These are phyloP conservation scores for Sesia bembeciformis DNA, from an alignment of 2,888 invertebrate genomes.

Conservation along the genomic window DNA sequence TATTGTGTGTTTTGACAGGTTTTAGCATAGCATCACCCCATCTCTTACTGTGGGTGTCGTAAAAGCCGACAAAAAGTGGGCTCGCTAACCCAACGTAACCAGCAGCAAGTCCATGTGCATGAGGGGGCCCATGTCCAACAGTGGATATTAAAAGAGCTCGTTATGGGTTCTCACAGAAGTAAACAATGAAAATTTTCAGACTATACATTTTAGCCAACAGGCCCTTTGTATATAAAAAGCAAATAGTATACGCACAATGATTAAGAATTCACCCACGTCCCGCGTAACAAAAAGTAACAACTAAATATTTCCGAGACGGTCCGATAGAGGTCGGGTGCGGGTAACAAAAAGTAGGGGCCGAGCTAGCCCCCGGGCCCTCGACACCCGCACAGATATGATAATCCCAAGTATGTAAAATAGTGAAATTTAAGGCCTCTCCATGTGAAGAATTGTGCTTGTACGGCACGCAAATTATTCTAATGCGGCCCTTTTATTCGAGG, in stretches of 20 bases:
- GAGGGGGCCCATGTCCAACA: no score
- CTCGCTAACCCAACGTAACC: no score
- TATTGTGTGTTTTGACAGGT: no score
- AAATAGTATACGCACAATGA: constrained; percentile 20
- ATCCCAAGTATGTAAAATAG: constrained; percentile 73
- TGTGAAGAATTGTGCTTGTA: constrained; percentile 72
- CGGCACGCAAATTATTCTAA: constrained; percentile 70
- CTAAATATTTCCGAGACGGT: constrained; percentile 70
- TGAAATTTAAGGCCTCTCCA: constrained; percentile 73
- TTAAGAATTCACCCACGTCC: constrained; percentile 68
- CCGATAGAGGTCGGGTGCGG: constrained; percentile 67
- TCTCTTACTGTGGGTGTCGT: no score
- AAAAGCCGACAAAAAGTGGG: no score
- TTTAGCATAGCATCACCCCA: no score
- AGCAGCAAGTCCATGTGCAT: no score
- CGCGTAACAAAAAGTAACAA: constrained; percentile 69
- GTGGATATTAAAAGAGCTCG: no score
- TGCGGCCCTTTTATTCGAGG: constrained; percentile 70
- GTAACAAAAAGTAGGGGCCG: constrained; percentile 64
- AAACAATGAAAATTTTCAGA: no score
- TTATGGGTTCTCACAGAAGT: no score
- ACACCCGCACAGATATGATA: constrained; percentile 69
- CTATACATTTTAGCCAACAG: no score
- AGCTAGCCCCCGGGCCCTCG: constrained; percentile 32
- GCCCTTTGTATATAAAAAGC: no score